Evolutionary conservation across 2,888 invertebrate species (phyloP).

Genomic region (Drosophila borborema): DNA sequence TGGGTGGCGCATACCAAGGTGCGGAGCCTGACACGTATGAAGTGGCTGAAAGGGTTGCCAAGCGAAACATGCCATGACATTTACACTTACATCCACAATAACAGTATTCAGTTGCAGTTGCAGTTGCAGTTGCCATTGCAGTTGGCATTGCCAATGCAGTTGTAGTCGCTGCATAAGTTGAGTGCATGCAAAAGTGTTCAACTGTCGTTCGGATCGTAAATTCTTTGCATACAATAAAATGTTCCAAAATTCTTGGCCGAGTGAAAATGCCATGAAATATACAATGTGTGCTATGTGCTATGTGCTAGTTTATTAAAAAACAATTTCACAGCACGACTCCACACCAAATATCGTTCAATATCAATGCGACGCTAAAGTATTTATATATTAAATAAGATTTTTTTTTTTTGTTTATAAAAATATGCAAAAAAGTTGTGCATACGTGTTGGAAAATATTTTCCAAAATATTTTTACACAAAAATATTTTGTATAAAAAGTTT

Average conservation of each 20-base stretch:
- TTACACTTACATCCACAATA: conserved; percentile 25
- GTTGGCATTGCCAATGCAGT: conserved; percentile 13
- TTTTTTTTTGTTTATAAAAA: neutral
- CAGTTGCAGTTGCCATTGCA: neutral
- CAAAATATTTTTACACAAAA: neutral
- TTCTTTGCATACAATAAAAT: conserved; percentile 30
- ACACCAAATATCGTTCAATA: neutral
- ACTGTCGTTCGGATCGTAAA: conserved; percentile 44
- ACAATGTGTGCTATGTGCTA: neutral
- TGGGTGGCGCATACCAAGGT: conserved; percentile 33
- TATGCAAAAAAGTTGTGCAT: neutral
- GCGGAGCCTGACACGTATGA: conserved; percentile 33
- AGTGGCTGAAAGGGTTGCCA: conserved; percentile 54
- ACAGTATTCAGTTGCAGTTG: conserved; percentile 12
- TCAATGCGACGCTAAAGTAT: neutral
- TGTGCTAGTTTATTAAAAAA: neutral
- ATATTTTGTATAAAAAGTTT: neutral
- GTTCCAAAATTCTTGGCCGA: conserved; percentile 10
- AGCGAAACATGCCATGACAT: conserved; percentile 40
- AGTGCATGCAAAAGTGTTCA: conserved; percentile 58
- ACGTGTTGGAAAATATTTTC: neutral
- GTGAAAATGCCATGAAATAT: neutral
- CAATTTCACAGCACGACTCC: neutral
- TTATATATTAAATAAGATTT: neutral
- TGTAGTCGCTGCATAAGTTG: conserved; percentile 37